phyloP scores from a whole-genome alignment of 2,888 invertebrate species.

The Archips xylosteana region DNA sequence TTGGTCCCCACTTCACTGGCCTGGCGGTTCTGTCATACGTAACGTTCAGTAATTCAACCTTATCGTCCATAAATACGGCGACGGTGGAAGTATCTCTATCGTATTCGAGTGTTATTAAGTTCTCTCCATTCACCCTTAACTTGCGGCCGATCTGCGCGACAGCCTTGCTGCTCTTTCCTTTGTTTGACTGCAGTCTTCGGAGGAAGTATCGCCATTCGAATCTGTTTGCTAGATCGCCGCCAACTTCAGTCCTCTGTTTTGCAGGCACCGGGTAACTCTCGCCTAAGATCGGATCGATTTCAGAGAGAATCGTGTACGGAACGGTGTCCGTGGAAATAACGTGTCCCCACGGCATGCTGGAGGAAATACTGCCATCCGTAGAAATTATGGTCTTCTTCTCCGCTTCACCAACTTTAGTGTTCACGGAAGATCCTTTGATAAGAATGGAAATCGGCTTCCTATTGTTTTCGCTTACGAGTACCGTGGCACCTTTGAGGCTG shows the following conservation, averaged over 20 bases:
- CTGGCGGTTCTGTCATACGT: constrained; percentile 94
- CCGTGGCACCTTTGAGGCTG: constrained; percentile 96
- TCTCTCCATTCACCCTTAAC: constrained; percentile 95
- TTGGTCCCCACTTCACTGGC: constrained; percentile 94
- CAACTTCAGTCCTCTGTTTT: constrained; percentile 95
- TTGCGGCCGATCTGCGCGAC: constrained; percentile 94
- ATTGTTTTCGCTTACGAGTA: constrained; percentile 93
- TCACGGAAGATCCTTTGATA: constrained; percentile 94
- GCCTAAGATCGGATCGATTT: constrained; percentile 94
- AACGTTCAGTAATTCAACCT: constrained; percentile 93
- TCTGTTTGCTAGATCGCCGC: constrained; percentile 95
- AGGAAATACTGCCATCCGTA: constrained; percentile 93
- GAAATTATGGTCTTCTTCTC: constrained; percentile 92
- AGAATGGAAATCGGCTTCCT: constrained; percentile 93
- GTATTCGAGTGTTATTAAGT: constrained; percentile 95
- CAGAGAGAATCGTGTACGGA: constrained; percentile 95
- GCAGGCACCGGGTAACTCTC: constrained; percentile 97
- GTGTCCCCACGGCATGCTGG: constrained; percentile 94
- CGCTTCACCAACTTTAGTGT: constrained; percentile 92
- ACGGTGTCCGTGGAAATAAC: constrained; percentile 95
- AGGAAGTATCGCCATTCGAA: constrained; percentile 98
- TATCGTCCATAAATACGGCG: constrained; percentile 94
- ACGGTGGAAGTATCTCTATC: constrained; percentile 94
- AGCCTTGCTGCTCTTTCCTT: constrained; percentile 87
- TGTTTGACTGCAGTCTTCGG: constrained; percentile 88